Percentiles rank a stretch among this genome's conserved stretches.
phyloP scores from a whole-genome alignment of 2,888 invertebrate species.

The Polydrusus tereticollis region DNA sequence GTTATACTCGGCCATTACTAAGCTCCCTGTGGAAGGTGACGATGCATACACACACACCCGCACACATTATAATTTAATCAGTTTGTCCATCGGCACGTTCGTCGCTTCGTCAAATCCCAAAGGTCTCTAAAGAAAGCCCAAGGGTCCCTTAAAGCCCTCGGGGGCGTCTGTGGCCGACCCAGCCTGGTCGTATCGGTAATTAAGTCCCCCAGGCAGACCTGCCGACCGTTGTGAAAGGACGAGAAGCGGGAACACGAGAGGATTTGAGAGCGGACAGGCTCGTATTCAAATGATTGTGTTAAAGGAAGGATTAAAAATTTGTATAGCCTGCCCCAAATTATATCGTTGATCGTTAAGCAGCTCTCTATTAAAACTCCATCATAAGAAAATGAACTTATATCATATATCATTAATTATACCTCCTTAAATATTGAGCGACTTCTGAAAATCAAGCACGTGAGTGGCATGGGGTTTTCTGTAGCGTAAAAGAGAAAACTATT shows the following conservation, averaged over 20 bases:
- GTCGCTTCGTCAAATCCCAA: slow-evolving; percentile 36
- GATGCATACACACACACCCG: slow-evolving; percentile 9
- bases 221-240: slow-evolving; percentile 41
- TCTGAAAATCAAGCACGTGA: too few relatives aligned
- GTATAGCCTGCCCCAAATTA: too few relatives aligned
- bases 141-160: background rate
- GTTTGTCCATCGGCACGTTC: slow-evolving; percentile 46
- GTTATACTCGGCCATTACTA: background rate
- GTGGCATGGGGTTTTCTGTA: too few relatives aligned
- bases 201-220: slow-evolving; percentile 44
- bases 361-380: too few relatives aligned
- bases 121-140: slow-evolving; percentile 33
- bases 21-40: background rate
- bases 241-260: slow-evolving; percentile 45
- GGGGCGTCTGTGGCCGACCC: slow-evolving; percentile 35
- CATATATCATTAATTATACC: too few relatives aligned
- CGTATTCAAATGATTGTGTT: too few relatives aligned
- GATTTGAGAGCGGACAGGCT: slow-evolving; percentile 38
- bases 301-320: background rate
- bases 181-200: slow-evolving; percentile 48
- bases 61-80: slow-evolving; percentile 47
- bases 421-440: too few relatives aligned
- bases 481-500: too few relatives aligned
- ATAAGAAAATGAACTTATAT: too few relatives aligned
- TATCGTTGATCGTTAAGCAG: too few relatives aligned